Conservation (phyloP, 2,113 vertebrate species). For the Acrocephalus arundinaceus region DNA sequence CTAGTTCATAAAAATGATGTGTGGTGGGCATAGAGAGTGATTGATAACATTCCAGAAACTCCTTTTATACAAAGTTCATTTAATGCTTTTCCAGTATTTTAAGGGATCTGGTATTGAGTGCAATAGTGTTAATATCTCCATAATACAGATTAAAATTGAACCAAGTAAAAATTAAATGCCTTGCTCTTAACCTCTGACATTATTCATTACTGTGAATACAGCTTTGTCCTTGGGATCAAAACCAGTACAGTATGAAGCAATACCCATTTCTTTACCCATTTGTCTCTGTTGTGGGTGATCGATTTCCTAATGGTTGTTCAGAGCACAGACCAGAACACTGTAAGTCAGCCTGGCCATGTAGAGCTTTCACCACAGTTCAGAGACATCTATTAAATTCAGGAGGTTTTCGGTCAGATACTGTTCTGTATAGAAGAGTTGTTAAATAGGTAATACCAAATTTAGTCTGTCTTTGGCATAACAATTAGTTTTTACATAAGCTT, state of each 20-base stretch:
- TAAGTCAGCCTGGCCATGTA: background rate
- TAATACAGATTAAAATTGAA: background rate
- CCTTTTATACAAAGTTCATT: background rate
- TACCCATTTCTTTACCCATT: background rate
- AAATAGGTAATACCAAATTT: background rate
- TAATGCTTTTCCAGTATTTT: background rate
- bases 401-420: background rate
- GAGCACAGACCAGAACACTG: background rate
- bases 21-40: background rate
- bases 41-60: background rate
- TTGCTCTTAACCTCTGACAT: background rate
- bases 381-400: background rate
- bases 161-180: background rate
- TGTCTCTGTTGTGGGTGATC: background rate
- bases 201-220: background rate
- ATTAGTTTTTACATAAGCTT: background rate
- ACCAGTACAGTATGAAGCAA: background rate
- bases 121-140: background rate
- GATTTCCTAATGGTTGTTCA: background rate
- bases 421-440: background rate
- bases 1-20: background rate
- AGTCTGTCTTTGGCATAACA: background rate
- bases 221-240: background rate
- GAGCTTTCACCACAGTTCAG: background rate
- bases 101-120: background rate